phyloP scores from a whole-genome alignment of 2,113 vertebrate genomes.

The Butorides virescens region DNA sequence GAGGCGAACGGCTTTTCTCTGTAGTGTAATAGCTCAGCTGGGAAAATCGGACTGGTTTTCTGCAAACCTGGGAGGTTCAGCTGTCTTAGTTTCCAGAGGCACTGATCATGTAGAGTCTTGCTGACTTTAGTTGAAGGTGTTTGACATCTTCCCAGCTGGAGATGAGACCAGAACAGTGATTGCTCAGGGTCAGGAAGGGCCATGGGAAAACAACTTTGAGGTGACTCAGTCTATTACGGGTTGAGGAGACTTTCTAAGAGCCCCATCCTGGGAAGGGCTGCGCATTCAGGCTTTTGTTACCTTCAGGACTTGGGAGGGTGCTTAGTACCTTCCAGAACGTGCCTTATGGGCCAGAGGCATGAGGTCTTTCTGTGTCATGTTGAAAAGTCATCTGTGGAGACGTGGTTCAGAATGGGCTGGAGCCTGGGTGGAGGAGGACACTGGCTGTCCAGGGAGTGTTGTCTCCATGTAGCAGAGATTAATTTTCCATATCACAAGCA shows the following conservation, averaged over 20 bases:
- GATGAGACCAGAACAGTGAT: neutral
- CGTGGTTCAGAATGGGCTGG: neutral
- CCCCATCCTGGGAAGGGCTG: neutral
- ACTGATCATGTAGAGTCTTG: neutral
- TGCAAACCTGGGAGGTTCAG: neutral
- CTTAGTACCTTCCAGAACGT: neutral
- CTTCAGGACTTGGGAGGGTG: neutral
- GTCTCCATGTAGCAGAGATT: neutral
- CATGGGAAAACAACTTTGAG: neutral
- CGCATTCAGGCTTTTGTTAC: rapidly evolving
- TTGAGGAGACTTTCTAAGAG: neutral
- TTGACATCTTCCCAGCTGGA: neutral
- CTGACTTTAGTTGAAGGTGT: neutral
- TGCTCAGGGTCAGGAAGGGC: neutral
- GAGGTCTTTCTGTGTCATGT: neutral
- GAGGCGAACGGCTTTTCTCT: neutral
- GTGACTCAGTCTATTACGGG: rapidly evolving
- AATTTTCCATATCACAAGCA: neutral
- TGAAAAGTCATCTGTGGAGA: neutral
- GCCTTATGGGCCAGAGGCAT: neutral
- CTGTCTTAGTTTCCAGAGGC: neutral
- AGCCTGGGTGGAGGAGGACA: neutral
- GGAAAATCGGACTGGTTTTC: neutral
- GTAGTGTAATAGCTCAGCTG: neutral
- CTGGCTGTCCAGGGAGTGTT: neutral